Conservation (phyloP, 2,797 vertebrate species). For the Cheirogaleus major region DNA sequence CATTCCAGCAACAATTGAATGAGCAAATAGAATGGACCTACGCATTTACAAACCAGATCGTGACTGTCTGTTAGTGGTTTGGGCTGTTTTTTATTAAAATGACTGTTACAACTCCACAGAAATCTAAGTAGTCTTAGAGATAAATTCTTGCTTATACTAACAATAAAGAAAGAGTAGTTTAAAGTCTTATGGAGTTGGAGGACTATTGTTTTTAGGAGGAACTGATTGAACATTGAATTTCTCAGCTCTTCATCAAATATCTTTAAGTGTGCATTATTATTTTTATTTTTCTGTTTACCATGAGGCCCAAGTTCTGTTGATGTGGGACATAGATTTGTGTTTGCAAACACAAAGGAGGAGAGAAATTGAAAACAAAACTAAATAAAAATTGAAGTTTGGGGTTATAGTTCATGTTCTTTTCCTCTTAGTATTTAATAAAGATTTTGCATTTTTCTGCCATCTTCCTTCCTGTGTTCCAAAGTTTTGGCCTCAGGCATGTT, state of each 20-base stretch:
- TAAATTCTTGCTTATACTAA: not conserved
- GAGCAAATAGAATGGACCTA: not conserved
- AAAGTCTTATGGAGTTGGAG: not conserved
- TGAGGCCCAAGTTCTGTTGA: not conserved
- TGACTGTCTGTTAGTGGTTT: not conserved
- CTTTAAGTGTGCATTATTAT: not conserved
- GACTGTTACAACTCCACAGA: not conserved
- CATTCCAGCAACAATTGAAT: not conserved
- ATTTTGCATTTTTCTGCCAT: conserved; percentile 1
- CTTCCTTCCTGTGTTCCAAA: not conserved
- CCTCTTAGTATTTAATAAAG: not conserved
- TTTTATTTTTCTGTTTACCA: not conserved
- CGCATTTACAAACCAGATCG: not conserved
- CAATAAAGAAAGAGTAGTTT: not conserved
- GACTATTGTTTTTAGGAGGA: not conserved
- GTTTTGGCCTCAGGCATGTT: not conserved
- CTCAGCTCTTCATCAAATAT: not conserved
- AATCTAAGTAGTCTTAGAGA: not conserved
- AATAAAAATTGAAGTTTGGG: not conserved
- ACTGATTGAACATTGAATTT: not conserved
- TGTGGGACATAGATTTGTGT: not conserved
- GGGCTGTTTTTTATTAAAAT: conserved; percentile 24
- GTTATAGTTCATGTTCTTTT: not conserved
- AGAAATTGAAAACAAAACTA: conserved; percentile 20
- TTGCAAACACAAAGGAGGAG: conserved; percentile 4